Evolutionary conservation across 2,888 invertebrate species (phyloP), one percentile per base, ranked within the genome.

Genomic region (Aplocera efformata): DNA sequence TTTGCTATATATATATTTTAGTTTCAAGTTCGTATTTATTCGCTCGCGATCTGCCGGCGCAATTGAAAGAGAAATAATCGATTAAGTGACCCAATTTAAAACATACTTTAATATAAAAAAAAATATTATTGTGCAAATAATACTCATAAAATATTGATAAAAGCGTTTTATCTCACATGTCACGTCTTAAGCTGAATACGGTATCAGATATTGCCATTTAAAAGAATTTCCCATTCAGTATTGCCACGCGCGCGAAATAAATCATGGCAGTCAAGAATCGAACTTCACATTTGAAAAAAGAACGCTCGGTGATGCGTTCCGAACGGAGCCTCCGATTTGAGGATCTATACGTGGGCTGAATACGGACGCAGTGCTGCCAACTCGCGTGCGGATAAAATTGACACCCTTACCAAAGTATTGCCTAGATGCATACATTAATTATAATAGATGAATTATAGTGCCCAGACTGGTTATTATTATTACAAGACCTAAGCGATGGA

Each of bases 301-400:
- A 62, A 60, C 58, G 56, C 45, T 39, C 52, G 43, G 47, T 53
- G 61, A 59, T 66, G 67, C 67, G 64, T 67, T 67, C 59, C 46
- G 60, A 65, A 64, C 60, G 62, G 57, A 53, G 46, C 39, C 50
- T 52, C 55, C 51, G 60, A 59, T 63, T 60, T 63, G 60, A 63
- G 58, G 59, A 60, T 57, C 52, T 39, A 45, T 41, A 58, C 61
- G 61, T 60, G 61, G 45, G 24, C 10, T 13, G 60, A 57, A 60
- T 62, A 48, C 29, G 31, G 21, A 27, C 24, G 1, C 3, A 5
- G 27, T 23, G 29, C 33, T 45, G 32, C 36, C 45, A 26, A 10
- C 6, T 22, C n/a, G 3, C 22, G n/a, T n/a, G 6, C 6, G n/a
- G 22, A 22, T 5, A 5, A 17, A 7, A 17, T 5, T 17, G 13